These are phyloP conservation scores for Melipona bicolor DNA, from an alignment of 2,888 invertebrate genomes.

Conservation along the genomic window DNA sequence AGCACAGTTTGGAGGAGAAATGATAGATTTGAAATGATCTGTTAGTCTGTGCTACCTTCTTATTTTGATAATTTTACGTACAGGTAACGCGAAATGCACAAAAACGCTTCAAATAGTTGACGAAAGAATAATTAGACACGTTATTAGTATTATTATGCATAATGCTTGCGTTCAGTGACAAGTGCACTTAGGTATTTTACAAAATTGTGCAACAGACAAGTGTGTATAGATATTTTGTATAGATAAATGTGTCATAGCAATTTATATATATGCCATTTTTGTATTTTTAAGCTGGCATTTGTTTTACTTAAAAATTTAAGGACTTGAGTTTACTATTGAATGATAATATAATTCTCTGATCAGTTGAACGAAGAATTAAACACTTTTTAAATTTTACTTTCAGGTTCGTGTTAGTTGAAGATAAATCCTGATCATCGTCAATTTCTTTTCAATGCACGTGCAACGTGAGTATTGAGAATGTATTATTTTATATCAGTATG, in stretches of 20 bases:
- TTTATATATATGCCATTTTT: not conserved
- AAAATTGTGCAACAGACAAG: not conserved
- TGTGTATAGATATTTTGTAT: not conserved
- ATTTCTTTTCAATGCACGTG: not conserved
- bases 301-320: not conserved
- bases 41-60: no score
- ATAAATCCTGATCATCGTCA: not conserved
- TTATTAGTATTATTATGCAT: not conserved
- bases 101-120: not conserved
- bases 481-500: not conserved
- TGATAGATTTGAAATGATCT: not conserved
- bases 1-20: constrained; percentile 16
- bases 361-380: not conserved
- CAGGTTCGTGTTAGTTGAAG: not conserved
- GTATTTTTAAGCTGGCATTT: not conserved
- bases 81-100: not conserved
- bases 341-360: not conserved
- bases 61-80: not conserved
- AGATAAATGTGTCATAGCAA: not conserved
- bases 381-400: not conserved
- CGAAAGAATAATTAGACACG: not conserved
- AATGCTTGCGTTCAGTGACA: not conserved
- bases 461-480: not conserved
- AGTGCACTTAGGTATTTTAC: not conserved
- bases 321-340: not conserved